Conservation (phyloP, 2,888 invertebrate genomes). For the Torymus texanus region DNA sequence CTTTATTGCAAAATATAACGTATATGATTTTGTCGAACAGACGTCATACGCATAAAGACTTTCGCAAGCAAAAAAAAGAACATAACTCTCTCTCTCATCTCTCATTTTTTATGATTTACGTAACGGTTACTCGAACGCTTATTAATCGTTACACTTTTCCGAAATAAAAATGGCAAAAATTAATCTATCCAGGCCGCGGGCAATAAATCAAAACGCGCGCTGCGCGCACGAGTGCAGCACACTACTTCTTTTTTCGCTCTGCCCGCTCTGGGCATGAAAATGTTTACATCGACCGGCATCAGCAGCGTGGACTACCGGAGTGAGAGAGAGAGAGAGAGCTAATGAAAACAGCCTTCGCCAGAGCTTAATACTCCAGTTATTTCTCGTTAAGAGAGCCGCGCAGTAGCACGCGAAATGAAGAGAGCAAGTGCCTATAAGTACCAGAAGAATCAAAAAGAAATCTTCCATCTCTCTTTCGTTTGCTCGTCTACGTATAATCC, state of each 20-base stretch:
- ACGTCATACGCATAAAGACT: no score
- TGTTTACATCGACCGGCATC: constrained; percentile 4
- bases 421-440: no score
- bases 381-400: not conserved
- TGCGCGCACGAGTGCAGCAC: no score
- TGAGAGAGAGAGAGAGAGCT: no score
- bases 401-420: no score
- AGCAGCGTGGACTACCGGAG: not conserved
- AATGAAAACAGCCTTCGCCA: no score
- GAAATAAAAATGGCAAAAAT: constrained; percentile 15
- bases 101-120: not conserved
- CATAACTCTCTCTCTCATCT: not conserved
- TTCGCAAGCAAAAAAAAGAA: no score
- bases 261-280: not conserved
- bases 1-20: no score
- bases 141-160: not conserved
- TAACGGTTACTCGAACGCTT: constrained; percentile 1
- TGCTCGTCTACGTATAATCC: no score
- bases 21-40: no score
- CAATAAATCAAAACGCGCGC: constrained; percentile 29
- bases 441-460: no score
- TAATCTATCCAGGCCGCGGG: not conserved
- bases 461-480: no score
- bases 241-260: not conserved
- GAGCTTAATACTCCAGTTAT: not conserved